These are phyloP conservation scores for Polypedilum vanderplanki DNA, from an alignment of 1,140 invertebrate genomes.

Conservation along the genomic window DNA sequence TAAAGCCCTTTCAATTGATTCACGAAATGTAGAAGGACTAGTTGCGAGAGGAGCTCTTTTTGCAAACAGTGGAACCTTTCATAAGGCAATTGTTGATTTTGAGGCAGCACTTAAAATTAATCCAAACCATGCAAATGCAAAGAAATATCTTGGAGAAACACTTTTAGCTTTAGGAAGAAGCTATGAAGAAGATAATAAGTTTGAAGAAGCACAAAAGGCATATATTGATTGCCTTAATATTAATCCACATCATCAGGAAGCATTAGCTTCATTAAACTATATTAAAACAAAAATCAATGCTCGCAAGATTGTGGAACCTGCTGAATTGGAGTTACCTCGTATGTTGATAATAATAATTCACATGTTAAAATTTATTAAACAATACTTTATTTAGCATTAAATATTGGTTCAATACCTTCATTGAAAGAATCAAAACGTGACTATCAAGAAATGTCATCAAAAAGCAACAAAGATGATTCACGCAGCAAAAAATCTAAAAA, in stretches of 20 bases:
- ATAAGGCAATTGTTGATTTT: conserved; percentile 91
- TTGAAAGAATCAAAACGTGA: conserved; percentile 27
- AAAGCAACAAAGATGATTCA: conserved; percentile 30
- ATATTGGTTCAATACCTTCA: conserved; percentile 40
- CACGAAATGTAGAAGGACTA: conserved; percentile 86
- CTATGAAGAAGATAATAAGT: conserved; percentile 76
- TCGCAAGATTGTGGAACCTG: conserved; percentile 53
- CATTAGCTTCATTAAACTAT: conserved; percentile 70
- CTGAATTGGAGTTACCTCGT: conserved; percentile 51
- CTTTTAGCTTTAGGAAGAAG: conserved; percentile 75
- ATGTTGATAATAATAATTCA: conserved; percentile 32
- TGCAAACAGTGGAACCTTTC: conserved; percentile 88
- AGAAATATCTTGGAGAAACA: conserved; percentile 90
- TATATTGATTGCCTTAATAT: conserved; percentile 75
- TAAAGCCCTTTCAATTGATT: conserved; percentile 86
- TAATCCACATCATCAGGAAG: conserved; percentile 76
- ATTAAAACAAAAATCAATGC: conserved; percentile 58
- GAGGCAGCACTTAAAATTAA: conserved; percentile 82
- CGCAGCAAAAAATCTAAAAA: conserved; percentile 64
- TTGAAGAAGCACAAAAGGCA: conserved; percentile 74
- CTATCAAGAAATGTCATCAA: neutral
- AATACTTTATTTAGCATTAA: conserved; percentile 54
- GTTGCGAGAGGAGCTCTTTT: conserved; percentile 89
- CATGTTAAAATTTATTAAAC: conserved; percentile 49
- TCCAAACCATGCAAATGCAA: conserved; percentile 84